These are phyloP conservation scores for Sebastes aleutianus DNA, from an alignment of 2,797 vertebrate species.

Conservation along the genomic window DNA sequence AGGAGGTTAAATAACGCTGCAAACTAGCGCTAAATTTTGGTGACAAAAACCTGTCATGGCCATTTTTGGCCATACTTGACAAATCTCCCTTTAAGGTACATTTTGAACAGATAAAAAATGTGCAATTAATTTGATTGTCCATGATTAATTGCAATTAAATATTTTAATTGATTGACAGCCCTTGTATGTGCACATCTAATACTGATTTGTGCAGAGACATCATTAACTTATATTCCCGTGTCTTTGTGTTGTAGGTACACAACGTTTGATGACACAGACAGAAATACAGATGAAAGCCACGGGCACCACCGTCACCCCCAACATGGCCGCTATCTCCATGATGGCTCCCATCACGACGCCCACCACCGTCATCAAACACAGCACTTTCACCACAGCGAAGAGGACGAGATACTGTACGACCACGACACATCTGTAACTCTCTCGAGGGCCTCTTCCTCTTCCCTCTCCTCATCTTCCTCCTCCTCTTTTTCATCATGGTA, in stretches of 20 bases:
- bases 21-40: no score
- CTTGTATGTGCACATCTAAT: neutral
- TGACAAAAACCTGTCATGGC: no score
- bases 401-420: conserved; percentile 53
- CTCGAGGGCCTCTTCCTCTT: conserved; percentile 75
- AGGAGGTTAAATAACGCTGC: no score
- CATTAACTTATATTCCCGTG: neutral
- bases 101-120: no score
- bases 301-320: conserved; percentile 39
- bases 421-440: conserved; percentile 60
- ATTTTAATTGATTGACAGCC: no score
- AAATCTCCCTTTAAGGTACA: no score
- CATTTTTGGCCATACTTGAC: no score
- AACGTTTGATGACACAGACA: conserved; percentile 53
- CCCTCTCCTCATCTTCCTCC: conserved; percentile 72
- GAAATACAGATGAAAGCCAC: conserved; percentile 56
- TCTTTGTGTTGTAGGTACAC: conserved; percentile 55
- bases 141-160: no score
- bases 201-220: neutral
- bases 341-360: conserved; percentile 10
- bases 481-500: conserved; percentile 79
- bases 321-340: conserved; percentile 36
- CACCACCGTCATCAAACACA: conserved; percentile 37
- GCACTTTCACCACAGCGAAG: conserved; percentile 37
- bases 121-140: no score